A percentile compares a stretch with the other conserved stretches of the same genome.
phyloP scores from a whole-genome alignment of 2,797 vertebrate species.

The Labeo calbasu region DNA sequence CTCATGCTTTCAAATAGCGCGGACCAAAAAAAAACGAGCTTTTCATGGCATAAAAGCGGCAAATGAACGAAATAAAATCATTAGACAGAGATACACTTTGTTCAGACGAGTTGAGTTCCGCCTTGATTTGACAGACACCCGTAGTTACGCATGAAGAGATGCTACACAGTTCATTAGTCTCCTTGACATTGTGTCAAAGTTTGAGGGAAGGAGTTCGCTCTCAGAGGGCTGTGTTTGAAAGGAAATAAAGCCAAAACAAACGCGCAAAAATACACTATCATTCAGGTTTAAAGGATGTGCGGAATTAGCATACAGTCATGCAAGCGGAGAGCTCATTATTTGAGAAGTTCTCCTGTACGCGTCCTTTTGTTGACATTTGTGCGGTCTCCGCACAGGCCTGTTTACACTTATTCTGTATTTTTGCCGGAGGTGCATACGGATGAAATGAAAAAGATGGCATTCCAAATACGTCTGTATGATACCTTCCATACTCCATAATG shows the following conservation, averaged over 20 bases:
- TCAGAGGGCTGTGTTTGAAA: neutral
- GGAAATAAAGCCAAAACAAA: neutral
- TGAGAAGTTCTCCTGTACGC: neutral
- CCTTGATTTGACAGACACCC: constrained; percentile 15
- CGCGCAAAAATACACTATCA: neutral
- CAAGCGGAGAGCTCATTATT: constrained; percentile 25
- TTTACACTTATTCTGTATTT: constrained; percentile 22
- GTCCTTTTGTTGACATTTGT: constrained; percentile 31
- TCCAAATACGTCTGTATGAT: constrained; percentile 9
- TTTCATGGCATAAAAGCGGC: neutral
- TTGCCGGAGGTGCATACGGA: neutral
- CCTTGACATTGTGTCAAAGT: neutral
- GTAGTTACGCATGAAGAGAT: neutral
- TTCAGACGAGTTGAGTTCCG: neutral
- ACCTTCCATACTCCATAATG: neutral
- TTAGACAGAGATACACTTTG: neutral
- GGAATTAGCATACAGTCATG: constrained; percentile 9
- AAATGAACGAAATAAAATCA: neutral
- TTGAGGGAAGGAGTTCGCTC: neutral
- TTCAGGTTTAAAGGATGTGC: neutral
- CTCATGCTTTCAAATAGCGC: neutral
- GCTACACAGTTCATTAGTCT: constrained; percentile 31
- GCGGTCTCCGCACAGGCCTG: neutral
- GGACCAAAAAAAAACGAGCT: neutral
- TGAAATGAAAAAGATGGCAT: constrained; percentile 13